phyloP scores from a whole-genome alignment of 2,888 invertebrate genomes.

The Congeria kusceri region DNA sequence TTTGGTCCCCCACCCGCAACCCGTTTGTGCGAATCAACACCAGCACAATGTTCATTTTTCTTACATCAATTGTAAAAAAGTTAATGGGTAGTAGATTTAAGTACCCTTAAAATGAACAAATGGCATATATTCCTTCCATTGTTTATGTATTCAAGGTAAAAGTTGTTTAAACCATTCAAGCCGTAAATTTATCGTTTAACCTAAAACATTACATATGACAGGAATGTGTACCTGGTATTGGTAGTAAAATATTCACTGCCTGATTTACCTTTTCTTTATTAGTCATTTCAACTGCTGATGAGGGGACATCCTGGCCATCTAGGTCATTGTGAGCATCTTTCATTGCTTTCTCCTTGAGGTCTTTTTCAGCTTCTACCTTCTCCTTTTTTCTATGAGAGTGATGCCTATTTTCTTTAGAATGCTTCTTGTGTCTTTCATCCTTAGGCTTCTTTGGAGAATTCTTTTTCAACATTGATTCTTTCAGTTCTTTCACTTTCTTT shows the following conservation, averaged over 20 bases:
- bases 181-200: too few relatives aligned
- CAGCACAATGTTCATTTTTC: too few relatives aligned
- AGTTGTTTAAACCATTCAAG: too few relatives aligned
- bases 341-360: conserved; percentile 66
- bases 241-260: background rate
- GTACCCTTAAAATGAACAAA: too few relatives aligned
- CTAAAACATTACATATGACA: too few relatives aligned
- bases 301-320: conserved; percentile 76
- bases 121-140: too few relatives aligned
- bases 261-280: conserved; percentile 81
- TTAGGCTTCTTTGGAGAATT: conserved; percentile 48
- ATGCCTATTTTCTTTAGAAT: conserved; percentile 30
- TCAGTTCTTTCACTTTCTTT: conserved; percentile 33
- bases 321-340: conserved; percentile 69
- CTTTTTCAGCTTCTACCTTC: conserved; percentile 36
- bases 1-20: too few relatives aligned
- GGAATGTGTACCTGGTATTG: too few relatives aligned
- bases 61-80: too few relatives aligned
- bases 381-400: conserved; percentile 39
- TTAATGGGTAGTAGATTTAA: too few relatives aligned
- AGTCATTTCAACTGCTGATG: conserved; percentile 82
- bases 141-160: too few relatives aligned
- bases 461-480: conserved; percentile 35
- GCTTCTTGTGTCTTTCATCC: conserved; percentile 32
- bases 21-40: too few relatives aligned